These are phyloP conservation scores for Zaprionus africanus DNA, from an alignment of 1,140 invertebrate species.

Conservation along the genomic window DNA sequence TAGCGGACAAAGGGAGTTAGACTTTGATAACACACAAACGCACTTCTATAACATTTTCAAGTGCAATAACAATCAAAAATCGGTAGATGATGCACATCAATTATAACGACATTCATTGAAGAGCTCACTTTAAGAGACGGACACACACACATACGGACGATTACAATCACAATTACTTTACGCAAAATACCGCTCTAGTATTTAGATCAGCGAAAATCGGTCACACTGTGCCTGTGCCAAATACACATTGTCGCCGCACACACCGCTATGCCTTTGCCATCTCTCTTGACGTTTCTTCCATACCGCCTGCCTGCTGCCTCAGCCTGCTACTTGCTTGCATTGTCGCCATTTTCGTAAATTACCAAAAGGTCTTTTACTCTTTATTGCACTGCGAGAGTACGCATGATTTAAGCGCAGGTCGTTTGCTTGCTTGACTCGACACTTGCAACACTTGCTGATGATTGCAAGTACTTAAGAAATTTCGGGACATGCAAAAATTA, in stretches of 20 bases:
- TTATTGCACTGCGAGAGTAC: conserved; percentile 47
- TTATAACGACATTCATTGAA: not conserved
- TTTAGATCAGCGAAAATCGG: conserved; percentile 47
- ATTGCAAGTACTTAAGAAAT: conserved; percentile 15
- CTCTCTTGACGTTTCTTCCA: conserved; percentile 22
- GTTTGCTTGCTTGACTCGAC: conserved; percentile 13
- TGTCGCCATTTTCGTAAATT: conserved; percentile 83
- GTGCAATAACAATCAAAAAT: not conserved
- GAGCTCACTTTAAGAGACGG: not conserved
- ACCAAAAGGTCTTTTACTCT: conserved; percentile 69
- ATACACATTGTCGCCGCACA: conserved; percentile 68
- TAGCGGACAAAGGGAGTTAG: not conserved
- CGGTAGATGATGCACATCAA: not conserved
- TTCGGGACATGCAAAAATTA: conserved; percentile 42
- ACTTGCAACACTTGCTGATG: conserved; percentile 42
- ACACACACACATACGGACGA: not conserved
- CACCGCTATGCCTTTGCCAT: conserved; percentile 15
- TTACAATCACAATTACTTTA: conserved; percentile 10
- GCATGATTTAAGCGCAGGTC: conserved; percentile 50
- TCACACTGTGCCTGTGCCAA: conserved; percentile 74
- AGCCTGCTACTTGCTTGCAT: conserved; percentile 56
- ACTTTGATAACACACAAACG: not conserved
- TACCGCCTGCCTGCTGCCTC: conserved; percentile 27
- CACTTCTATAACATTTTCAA: not conserved
- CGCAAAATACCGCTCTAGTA: conserved; percentile 54